Conservation (phyloP, 2,797 vertebrate genomes). For the Clarias laeviceps region DNA sequence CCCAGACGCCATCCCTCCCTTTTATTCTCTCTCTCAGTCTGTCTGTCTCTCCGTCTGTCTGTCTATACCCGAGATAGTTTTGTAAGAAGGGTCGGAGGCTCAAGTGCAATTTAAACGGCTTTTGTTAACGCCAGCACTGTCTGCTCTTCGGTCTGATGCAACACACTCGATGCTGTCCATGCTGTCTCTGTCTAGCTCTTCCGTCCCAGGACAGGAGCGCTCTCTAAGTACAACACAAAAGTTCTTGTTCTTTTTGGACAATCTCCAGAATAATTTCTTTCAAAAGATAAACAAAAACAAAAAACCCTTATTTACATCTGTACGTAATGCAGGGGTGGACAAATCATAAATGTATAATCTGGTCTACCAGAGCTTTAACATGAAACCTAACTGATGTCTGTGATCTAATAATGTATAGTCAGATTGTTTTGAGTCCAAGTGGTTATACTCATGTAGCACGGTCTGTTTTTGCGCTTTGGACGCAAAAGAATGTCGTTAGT, state of each 20-base stretch:
- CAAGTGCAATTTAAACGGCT: slow-evolving; percentile 55
- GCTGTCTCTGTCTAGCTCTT: slow-evolving; percentile 35
- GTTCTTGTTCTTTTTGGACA: not conserved
- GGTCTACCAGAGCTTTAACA: not conserved
- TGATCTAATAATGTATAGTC: not conserved
- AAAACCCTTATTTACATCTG: not conserved
- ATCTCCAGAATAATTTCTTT: not conserved
- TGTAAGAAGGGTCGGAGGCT: slow-evolving; percentile 50
- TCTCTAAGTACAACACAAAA: not conserved
- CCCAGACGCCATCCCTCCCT: slow-evolving; percentile 34
- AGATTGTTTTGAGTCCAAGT: not conserved
- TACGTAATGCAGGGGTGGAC: not conserved
- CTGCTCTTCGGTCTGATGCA: slow-evolving; percentile 54
- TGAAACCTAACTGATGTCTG: not conserved
- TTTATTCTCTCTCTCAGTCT: not conserved
- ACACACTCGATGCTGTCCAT: slow-evolving; percentile 33
- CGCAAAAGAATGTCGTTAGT: not conserved
- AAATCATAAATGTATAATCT: not conserved
- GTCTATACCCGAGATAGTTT: slow-evolving; percentile 31
- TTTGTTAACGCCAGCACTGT: slow-evolving; percentile 52
- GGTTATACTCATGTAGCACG: not conserved
- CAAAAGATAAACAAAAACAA: not conserved
- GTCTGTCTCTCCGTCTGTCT: slow-evolving; percentile 18
- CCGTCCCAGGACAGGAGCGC: not conserved
- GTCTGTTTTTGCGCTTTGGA: not conserved